Percentiles rank a stretch among this genome's conserved stretches.
Conservation (phyloP, 2,888 invertebrate genomes). For the Luperina testacea region DNA sequence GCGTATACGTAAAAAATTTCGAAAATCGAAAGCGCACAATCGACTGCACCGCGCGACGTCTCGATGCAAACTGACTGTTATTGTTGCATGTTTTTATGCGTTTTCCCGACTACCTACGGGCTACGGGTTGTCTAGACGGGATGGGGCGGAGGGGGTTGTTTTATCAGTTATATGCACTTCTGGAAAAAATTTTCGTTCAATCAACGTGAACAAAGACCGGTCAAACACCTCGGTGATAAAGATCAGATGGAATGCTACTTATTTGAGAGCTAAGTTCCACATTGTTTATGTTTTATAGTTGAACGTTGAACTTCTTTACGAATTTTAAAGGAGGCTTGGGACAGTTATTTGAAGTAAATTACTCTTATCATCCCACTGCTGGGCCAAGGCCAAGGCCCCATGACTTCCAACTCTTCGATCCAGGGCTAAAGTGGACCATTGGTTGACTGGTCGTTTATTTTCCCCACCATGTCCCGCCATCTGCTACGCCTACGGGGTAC, state of each 20-base stretch:
- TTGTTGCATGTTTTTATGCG: slow-evolving; percentile 38
- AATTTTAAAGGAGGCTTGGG: neutral
- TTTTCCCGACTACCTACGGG: slow-evolving; percentile 52
- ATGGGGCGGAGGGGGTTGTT: slow-evolving; percentile 16
- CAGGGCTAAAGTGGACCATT: neutral
- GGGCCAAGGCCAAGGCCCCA: neutral
- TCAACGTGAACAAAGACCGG: slow-evolving; percentile 38
- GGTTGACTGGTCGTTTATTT: neutral
- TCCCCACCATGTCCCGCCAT: neutral
- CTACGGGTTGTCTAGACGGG: slow-evolving; percentile 66
- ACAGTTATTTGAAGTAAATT: neutral
- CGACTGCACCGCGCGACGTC: slow-evolving; percentile 30
- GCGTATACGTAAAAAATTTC: slow-evolving; percentile 51
- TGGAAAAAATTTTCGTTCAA: slow-evolving; percentile 50
- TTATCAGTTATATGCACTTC: slow-evolving; percentile 62
- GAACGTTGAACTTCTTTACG: slow-evolving; percentile 12
- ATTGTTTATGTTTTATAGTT: slow-evolving; percentile 15
- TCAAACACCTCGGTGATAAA: slow-evolving; percentile 50
- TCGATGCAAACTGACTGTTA: slow-evolving; percentile 50
- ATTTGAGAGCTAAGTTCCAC: neutral
- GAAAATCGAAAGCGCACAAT: slow-evolving; percentile 41
- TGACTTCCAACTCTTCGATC: neutral
- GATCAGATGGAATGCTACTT: slow-evolving; percentile 12
- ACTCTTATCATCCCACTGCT: neutral
- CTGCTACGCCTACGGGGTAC: neutral